A percentile compares a stretch with the other conserved stretches of the same genome.
Conservation (phyloP, 2,888 invertebrate species). For the Tethea ocularis region DNA sequence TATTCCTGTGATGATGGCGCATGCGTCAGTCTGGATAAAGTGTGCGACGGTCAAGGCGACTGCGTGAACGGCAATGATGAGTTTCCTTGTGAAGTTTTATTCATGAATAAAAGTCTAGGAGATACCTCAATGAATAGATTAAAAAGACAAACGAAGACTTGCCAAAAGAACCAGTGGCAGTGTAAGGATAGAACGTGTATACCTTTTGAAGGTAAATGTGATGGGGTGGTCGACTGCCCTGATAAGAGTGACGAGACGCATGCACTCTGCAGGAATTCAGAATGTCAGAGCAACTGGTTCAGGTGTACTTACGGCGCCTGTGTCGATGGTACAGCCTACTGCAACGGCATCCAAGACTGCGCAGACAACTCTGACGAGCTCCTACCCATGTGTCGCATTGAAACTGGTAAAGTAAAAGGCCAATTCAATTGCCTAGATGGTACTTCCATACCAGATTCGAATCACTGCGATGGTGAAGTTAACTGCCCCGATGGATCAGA, state of each 20-base stretch:
- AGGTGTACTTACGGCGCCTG: slow-evolving; percentile 72
- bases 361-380: slow-evolving; percentile 75
- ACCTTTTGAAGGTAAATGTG: slow-evolving; percentile 63
- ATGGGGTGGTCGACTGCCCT: slow-evolving; percentile 61
- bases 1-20: slow-evolving; percentile 44
- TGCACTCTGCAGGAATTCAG: slow-evolving; percentile 56
- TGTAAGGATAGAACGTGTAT: slow-evolving; percentile 67
- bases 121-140: not conserved
- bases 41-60: slow-evolving; percentile 47
- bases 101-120: not conserved
- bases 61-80: slow-evolving; percentile 52
- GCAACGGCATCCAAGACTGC: slow-evolving; percentile 63
- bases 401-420: slow-evolving; percentile 51
- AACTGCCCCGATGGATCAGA: slow-evolving; percentile 70
- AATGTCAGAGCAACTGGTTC: slow-evolving; percentile 64
- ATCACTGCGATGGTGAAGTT: slow-evolving; percentile 58
- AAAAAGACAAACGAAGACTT: slow-evolving; percentile 14
- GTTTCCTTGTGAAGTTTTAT: slow-evolving; percentile 19
- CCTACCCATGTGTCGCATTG: slow-evolving; percentile 61
- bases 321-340: slow-evolving; percentile 69
- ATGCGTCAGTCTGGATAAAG: slow-evolving; percentile 35
- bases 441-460: slow-evolving; percentile 42
- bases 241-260: slow-evolving; percentile 68
- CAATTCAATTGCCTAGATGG: slow-evolving; percentile 61
- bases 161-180: slow-evolving; percentile 12